phyloP scores from a whole-genome alignment of 53 echinoderm and acorn worm species.

The Henricia sp. region DNA sequence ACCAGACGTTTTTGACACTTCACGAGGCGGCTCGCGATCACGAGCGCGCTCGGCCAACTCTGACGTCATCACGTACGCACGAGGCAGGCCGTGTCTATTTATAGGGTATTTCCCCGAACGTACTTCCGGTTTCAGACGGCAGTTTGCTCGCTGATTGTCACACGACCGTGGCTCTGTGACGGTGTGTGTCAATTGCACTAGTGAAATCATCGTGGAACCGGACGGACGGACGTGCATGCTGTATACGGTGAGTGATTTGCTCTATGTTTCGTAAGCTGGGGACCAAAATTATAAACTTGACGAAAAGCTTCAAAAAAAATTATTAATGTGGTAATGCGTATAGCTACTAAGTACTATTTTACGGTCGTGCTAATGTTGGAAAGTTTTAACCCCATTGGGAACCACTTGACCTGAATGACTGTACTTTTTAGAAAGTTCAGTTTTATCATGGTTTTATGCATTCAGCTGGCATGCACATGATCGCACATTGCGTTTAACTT shows the following conservation, averaged over 20 bases:
- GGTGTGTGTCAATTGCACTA: conserved; percentile 55
- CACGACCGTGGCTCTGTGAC: conserved; percentile 43
- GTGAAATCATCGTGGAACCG: conserved; percentile 32
- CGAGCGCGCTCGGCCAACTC: conserved; percentile 16
- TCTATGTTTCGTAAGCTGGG: no score
- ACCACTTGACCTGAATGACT: no score
- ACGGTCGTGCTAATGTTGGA: no score
- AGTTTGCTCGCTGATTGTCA: conserved; percentile 35
- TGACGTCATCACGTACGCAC: conserved; percentile 98
- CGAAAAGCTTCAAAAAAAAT: no score
- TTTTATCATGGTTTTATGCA: no score
- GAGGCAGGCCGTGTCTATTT: conserved; percentile 84
- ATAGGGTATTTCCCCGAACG: conserved; percentile 99
- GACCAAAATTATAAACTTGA: no score
- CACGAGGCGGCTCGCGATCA: conserved; percentile 7
- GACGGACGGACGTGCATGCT: conserved; percentile 34
- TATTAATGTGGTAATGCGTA: no score
- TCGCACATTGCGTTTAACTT: no score
- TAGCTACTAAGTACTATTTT: no score
- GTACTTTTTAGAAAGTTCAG: no score
- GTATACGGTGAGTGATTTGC: conserved; percentile 41
- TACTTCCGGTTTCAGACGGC: conserved; percentile 89
- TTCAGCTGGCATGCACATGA: no score
- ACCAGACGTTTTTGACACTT: conserved; percentile 28
- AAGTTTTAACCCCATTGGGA: no score